These are phyloP conservation scores for Acleris holmiana DNA, from an alignment of 2,888 invertebrate genomes.

Conservation along the genomic window DNA sequence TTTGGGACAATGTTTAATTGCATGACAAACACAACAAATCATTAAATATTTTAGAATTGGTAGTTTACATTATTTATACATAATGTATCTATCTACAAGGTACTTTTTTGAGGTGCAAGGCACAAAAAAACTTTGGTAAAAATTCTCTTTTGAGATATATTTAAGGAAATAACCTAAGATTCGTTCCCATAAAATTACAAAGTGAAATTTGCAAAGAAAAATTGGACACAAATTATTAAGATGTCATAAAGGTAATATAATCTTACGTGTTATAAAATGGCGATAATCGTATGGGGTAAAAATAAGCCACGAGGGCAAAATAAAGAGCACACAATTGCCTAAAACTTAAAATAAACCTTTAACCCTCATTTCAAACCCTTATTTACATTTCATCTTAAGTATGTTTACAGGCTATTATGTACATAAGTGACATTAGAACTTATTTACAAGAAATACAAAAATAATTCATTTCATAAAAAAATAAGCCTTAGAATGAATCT, in stretches of 20 bases:
- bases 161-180: too few species aligned
- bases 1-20: too few species aligned
- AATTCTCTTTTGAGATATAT: too few species aligned
- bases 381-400: conserved; percentile 21
- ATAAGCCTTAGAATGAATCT: background rate
- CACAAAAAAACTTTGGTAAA: too few species aligned
- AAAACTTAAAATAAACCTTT: conserved; percentile 35
- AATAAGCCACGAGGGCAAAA: conserved; percentile 23
- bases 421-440: conserved; percentile 12
- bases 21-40: too few species aligned
- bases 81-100: too few species aligned
- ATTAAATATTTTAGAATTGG: too few species aligned
- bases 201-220: background rate
- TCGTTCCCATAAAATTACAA: too few species aligned
- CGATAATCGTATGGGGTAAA: conserved; percentile 4
- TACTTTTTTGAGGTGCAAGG: too few species aligned
- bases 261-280: too few species aligned
- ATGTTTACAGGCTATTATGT: conserved; percentile 14
- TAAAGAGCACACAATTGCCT: conserved; percentile 19
- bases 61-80: too few species aligned
- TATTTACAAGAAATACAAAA: conserved; percentile 22
- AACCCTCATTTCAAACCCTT: conserved; percentile 17
- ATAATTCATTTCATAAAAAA: background rate
- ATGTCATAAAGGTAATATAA: too few species aligned
- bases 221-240: conserved; percentile 1